Percentiles rank a stretch among this genome's conserved stretches.
phyloP scores from a whole-genome alignment of 2,113 vertebrate genomes.

The Polypterus senegalus region DNA sequence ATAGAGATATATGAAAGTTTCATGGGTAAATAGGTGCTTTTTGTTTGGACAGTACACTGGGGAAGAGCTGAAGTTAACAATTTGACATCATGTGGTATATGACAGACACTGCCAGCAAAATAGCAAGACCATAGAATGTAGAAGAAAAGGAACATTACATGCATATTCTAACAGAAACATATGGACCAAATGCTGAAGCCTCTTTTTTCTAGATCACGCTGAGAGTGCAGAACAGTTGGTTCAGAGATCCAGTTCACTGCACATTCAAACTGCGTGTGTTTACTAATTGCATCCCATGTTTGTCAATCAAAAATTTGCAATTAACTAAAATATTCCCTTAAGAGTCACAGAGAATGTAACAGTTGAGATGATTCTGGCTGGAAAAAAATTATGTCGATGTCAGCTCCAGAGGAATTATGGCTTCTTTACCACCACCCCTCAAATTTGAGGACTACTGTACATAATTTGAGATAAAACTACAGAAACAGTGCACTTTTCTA shows the following conservation, averaged over 20 bases:
- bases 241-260: constrained; percentile 84
- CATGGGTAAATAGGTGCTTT: too few species aligned
- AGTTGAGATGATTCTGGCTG: constrained; percentile 9
- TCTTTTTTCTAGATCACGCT: constrained; percentile 69
- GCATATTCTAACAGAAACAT: constrained; percentile 55
- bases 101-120: too few species aligned
- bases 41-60: too few species aligned
- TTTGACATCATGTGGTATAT: too few species aligned
- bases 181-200: constrained; percentile 71
- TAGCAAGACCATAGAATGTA: background rate
- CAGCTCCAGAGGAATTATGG: background rate
- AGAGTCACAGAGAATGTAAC: constrained; percentile 53
- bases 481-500: background rate
- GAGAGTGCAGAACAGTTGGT: constrained; percentile 75
- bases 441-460: background rate
- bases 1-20: too few species aligned
- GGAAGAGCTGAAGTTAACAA: too few species aligned
- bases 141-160: background rate
- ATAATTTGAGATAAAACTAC: constrained; percentile 4
- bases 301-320: constrained; percentile 89
- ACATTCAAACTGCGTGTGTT: constrained; percentile 67
- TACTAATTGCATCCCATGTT: constrained; percentile 82
- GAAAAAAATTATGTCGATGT: background rate
- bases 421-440: background rate
- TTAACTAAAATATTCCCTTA: constrained; percentile 75